phyloP scores from a whole-genome alignment of 2,113 vertebrate species.

The Butastur rufipennis region DNA sequence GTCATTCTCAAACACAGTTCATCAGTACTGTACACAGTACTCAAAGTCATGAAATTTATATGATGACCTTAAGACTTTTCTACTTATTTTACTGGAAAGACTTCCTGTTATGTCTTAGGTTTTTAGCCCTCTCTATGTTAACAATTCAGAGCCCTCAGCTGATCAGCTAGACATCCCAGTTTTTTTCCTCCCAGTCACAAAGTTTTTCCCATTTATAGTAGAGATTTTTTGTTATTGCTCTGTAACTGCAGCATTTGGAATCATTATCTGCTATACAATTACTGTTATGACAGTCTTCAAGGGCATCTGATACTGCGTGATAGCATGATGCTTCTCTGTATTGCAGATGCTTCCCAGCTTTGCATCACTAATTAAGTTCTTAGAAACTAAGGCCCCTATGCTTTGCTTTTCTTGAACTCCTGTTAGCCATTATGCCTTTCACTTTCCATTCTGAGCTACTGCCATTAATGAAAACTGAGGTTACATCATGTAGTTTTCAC shows the following conservation, averaged over 20 bases:
- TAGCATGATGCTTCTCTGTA: background rate
- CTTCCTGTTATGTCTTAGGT: background rate
- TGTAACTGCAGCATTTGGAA: background rate
- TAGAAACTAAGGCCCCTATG: background rate
- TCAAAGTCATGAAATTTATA: background rate
- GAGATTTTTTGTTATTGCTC: background rate
- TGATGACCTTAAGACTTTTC: background rate
- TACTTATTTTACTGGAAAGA: background rate
- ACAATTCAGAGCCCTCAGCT: background rate
- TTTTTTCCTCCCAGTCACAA: background rate
- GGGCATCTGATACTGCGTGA: background rate
- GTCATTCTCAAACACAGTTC: background rate
- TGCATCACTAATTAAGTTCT: background rate
- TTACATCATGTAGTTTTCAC: background rate
- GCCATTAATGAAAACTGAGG: background rate
- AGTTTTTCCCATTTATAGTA: background rate
- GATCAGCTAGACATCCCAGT: background rate
- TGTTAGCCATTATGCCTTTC: background rate
- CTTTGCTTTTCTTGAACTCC: background rate
- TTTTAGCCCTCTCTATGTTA: background rate
- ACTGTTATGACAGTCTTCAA: background rate
- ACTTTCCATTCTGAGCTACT: background rate
- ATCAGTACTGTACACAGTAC: background rate
- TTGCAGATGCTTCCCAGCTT: background rate
- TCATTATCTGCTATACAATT: background rate